These are phyloP conservation scores for Meloidogyne floridensis DNA, from an alignment of 1,140 invertebrate species.

Conservation along the genomic window DNA sequence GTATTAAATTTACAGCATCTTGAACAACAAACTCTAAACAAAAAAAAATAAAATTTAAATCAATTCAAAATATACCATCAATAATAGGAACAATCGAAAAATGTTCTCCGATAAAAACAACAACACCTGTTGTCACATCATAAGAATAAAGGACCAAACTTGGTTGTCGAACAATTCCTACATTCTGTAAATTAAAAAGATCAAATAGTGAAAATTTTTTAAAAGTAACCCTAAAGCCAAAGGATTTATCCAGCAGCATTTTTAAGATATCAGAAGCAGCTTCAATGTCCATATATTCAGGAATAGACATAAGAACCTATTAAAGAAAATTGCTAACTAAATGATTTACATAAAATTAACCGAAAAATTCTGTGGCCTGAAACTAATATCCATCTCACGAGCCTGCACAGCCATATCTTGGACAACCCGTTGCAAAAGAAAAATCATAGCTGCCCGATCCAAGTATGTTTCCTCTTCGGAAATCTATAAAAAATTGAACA, in stretches of 20 bases:
- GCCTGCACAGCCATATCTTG: constrained; percentile 66
- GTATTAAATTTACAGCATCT: constrained; percentile 54
- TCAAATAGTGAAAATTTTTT: constrained; percentile 67
- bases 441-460: background rate
- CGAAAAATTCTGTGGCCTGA: constrained; percentile 34
- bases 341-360: constrained; percentile 69
- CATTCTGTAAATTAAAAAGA: constrained; percentile 68
- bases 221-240: constrained; percentile 54
- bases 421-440: constrained; percentile 19
- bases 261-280: constrained; percentile 53
- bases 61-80: constrained; percentile 67
- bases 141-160: constrained; percentile 73
- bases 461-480: background rate
- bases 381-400: constrained; percentile 38
- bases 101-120: constrained; percentile 73
- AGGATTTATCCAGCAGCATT: constrained; percentile 44
- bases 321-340: no score
- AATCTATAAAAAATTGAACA: background rate
- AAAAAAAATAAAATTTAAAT: background rate
- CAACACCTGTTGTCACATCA: constrained; percentile 72
- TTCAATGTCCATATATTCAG: constrained; percentile 59
- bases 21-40: constrained; percentile 65
- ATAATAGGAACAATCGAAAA: constrained; percentile 73
- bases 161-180: constrained; percentile 72
- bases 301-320: constrained; percentile 61